Evolutionary conservation across 2,797 vertebrate species (phyloP), one percentile per base, ranked within the genome.

Genomic region (Eidolon dupreanum): DNA sequence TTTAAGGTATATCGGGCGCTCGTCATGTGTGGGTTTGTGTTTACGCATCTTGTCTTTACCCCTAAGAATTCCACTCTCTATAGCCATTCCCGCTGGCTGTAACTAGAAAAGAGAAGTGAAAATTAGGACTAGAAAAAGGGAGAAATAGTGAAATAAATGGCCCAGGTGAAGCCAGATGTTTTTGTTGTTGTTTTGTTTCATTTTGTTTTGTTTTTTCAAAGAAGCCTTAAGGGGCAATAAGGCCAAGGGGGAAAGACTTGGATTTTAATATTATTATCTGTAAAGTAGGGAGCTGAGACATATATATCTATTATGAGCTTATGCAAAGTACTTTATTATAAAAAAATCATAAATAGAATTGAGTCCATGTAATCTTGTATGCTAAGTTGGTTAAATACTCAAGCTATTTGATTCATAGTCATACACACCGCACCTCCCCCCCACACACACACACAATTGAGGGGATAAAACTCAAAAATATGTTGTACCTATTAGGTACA

Each of bases 1-100:
- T 31, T 46, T 6, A 8, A 3, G 51, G n/a, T 9, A 7, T 11
- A 6, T 9, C 11, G 43, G 36, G 8, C 4, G 3, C 0, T 1
- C 31, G 9, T 10, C 24, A 0, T 0, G 3, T 41, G 20, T 46
- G 63, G 17, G 6, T 46, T 71, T 90, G 11, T 13, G 19, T 41
- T 15, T 22, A 41, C n/a, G 2, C 3, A 20, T 3, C 22, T 26
- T 63, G 22, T 8, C 41, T 55, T 74, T 43, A 33, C 19, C 10
- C n/a, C 0, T 26, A 26, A 77, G 41, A 77, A 43, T 28, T n/a
- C 22, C 7, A 59, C 2, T 46, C 10, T 0, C 17, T 28, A 0
- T 1, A 8, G 33, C n/a, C 24, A 28, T 79, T n/a, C 53, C 15
- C 12, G 0, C 22, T 46, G 41, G 4, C 28, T 13, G 1, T 41